Percentiles rank a stretch among this genome's conserved stretches.
These are phyloP conservation scores for Actinia equina DNA, from an alignment of 64 coral and sea anemone species.

Conservation along the genomic window DNA sequence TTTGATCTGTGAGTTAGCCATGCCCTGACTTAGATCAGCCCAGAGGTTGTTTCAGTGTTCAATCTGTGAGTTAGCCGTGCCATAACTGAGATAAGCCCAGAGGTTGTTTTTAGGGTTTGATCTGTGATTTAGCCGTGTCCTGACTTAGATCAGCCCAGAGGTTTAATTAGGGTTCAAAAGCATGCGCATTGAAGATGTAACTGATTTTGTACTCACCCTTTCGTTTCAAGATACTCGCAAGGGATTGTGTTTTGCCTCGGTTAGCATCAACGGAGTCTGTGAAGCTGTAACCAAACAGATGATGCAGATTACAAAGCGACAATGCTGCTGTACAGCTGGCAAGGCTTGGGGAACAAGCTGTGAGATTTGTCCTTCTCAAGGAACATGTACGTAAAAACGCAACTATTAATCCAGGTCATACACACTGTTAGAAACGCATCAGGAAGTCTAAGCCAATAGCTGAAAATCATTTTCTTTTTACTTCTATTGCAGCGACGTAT, in stretches of 20 bases:
- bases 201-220: not conserved
- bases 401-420: not conserved
- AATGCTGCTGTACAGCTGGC: constrained; percentile 82
- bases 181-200: too few species aligned
- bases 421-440: too few species aligned
- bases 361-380: constrained; percentile 54
- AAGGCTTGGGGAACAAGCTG: constrained; percentile 82
- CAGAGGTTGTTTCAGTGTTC: too few species aligned
- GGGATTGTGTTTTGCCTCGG: constrained; percentile 73
- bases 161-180: too few species aligned
- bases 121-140: too few species aligned
- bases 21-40: too few species aligned
- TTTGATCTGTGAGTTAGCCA: too few species aligned
- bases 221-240: constrained; percentile 43
- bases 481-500: not conserved
- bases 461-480: not conserved
- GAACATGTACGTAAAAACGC: constrained; percentile 30
- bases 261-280: constrained; percentile 56
- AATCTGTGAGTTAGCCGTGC: too few species aligned
- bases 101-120: too few species aligned
- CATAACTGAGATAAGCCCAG: too few species aligned
- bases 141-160: too few species aligned
- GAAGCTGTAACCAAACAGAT: constrained; percentile 71
- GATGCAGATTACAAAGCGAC: constrained; percentile 76
- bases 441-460: too few species aligned